Base-by-base conservation (phyloP, 2,888 invertebrate genomes). In the Idaea biselata region DNA sequence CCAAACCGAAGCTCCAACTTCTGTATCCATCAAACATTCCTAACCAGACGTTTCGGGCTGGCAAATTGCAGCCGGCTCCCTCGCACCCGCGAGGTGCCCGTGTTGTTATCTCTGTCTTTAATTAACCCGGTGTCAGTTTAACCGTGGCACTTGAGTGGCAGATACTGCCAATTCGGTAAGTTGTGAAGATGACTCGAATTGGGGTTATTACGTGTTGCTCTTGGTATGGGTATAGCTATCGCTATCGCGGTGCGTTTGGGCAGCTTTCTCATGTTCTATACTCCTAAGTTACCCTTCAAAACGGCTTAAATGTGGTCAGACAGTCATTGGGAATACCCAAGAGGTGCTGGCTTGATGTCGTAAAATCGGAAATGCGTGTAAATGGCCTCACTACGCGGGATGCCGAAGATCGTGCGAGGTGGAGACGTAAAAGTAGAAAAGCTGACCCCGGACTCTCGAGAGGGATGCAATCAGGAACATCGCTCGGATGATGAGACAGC, bases 141-240 rank as follows among this genome's bases (percentile, higher is more conserved):
- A 79, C 80, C 78, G 80, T 82, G 87, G 83, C 85, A 84, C 86
- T 87, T 84, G 86, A 87, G 79, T 80, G 74, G 74, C 77, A 80
- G 84, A 83, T 86, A 82, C 81, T 75, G 82, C 81, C 88, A 87
- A 87, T 87, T 87, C 84, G 84, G 82, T 78, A 84, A 81, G 79
- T 86, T 78, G 80, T 80, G 79, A 81, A 83, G 78, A 69, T 56
- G 76, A 68, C 73, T 73, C 67, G 60, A 16, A 72, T 64, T 62
- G 65, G 58, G 7, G 60, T 18, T 54, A 66, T 73, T 73, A 72
- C 61, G 70, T 75, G 55, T 69, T 44, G 14, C 2, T 44, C 8
- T 11, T 44, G 44, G 44, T 44, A 44, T 44, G 1, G 25, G 5
- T 3, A 44, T 44, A 44, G 44, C 44, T 44, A 44, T 44, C 3